A percentile compares a stretch with the other conserved stretches of the same genome.
Conservation (phyloP, 2,797 vertebrate species). For the Chaetodon trifasciatus region DNA sequence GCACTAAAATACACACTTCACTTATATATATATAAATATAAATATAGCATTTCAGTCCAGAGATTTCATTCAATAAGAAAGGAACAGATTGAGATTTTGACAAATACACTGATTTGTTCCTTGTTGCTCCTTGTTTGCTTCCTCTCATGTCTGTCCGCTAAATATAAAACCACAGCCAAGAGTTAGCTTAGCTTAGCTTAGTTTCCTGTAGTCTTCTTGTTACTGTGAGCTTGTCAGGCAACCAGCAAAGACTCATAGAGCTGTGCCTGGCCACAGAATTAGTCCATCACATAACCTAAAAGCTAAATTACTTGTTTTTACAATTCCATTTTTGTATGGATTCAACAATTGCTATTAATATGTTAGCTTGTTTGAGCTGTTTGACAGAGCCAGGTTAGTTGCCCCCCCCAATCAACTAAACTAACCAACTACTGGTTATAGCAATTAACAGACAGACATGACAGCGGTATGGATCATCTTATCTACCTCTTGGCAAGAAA, state of each 20-base stretch:
- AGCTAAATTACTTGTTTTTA: not conserved
- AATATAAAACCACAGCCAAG: not conserved
- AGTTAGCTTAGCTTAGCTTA: not conserved
- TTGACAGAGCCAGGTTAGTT: not conserved
- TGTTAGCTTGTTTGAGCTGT: not conserved
- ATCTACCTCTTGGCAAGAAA: not conserved
- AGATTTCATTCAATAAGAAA: not conserved
- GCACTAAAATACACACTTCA: not conserved
- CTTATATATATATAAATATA: too few relatives aligned
- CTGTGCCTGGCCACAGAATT: not conserved
- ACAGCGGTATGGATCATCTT: not conserved
- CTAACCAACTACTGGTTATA: not conserved
- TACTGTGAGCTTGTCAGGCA: not conserved
- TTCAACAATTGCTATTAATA: not conserved
- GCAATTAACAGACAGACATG: not conserved
- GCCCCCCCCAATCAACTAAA: not conserved
- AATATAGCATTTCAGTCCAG: not conserved
- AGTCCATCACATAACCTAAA: not conserved
- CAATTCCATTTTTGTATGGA: too few relatives aligned
- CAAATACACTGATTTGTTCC: too few relatives aligned
- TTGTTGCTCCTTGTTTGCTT: too few relatives aligned
- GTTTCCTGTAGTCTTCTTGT: too few relatives aligned
- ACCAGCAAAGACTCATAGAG: not conserved
- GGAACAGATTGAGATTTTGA: not conserved
- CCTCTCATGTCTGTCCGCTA: not conserved